Evolutionary conservation across 2,888 invertebrate genomes (phyloP).

Genomic region (Apantesis nais): DNA sequence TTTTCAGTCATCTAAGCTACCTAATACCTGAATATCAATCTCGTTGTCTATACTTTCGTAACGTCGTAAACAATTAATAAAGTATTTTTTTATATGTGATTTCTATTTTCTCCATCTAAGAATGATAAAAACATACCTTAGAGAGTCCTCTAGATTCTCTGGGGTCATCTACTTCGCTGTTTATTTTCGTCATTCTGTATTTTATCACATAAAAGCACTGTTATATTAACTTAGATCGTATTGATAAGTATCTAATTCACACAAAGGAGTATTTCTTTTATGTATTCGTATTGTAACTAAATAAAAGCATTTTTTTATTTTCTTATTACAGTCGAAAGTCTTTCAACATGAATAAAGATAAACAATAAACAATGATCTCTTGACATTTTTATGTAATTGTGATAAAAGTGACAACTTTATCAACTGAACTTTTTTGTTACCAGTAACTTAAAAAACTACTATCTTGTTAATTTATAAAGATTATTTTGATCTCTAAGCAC

Average conservation of each 20-base stretch:
- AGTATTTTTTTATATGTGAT: not conserved
- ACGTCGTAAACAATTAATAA: not conserved
- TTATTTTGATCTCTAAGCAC: not conserved
- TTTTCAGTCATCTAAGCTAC: not conserved
- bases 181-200: conserved; percentile 8
- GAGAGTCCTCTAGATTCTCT: not conserved
- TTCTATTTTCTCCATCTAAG: not conserved
- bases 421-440: not conserved
- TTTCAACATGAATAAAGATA: not conserved
- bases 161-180: conserved; percentile 1
- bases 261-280: not conserved
- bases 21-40: not conserved
- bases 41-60: not conserved
- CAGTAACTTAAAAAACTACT: not conserved
- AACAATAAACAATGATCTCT: not conserved
- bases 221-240: not conserved
- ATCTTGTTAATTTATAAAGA: not conserved
- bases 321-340: not conserved
- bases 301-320: not conserved
- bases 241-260: not conserved
- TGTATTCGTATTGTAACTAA: not conserved
- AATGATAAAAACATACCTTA: conserved; percentile 6
- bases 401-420: not conserved
- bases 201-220: not conserved
- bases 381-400: not conserved